A percentile compares a stretch with the other conserved stretches of the same genome.
Conservation (phyloP, 2,113 vertebrate species). For the Varanus komodoensis region DNA sequence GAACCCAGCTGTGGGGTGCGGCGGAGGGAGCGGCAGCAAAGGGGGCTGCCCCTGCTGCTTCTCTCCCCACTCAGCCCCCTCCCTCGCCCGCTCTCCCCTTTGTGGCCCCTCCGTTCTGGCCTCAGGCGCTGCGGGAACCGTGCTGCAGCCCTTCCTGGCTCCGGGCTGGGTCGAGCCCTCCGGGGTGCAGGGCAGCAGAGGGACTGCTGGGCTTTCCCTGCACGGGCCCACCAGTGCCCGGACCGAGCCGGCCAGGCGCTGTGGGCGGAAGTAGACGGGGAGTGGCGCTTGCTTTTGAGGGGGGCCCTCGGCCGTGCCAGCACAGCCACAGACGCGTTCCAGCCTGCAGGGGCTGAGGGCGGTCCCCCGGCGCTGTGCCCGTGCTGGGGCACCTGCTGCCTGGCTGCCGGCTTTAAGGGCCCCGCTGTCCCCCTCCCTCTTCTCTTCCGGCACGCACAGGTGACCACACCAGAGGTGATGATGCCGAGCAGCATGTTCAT, state of each 20-base stretch:
- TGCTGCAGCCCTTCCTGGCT: constrained; percentile 79
- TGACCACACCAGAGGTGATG: constrained; percentile 92
- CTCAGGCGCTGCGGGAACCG: constrained; percentile 77
- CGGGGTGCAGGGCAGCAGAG: constrained; percentile 87
- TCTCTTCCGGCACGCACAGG: constrained; percentile 79
- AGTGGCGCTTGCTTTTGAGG: too few species aligned
- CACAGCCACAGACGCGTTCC: constrained; percentile 80
- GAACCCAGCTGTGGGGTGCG: neutral
- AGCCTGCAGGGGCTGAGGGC: too few species aligned
- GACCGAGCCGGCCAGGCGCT: too few species aligned
- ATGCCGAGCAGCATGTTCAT: constrained; percentile 98
- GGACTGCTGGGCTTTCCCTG: constrained; percentile 72
- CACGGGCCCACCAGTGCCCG: too few species aligned
- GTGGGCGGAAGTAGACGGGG: too few species aligned
- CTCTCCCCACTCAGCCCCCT: constrained; percentile 52
- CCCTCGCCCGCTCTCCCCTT: constrained; percentile 7
- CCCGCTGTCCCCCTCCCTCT: constrained; percentile 44
- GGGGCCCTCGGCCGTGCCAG: constrained; percentile 54
- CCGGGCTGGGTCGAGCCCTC: constrained; percentile 84
- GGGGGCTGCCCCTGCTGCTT: constrained; percentile 42
- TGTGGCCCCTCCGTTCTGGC: constrained; percentile 71
- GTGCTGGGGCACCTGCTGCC: constrained; percentile 67
- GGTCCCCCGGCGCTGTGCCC: constrained; percentile 53
- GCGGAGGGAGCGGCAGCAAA: too few species aligned
- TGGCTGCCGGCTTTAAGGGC: constrained; percentile 61